These are phyloP conservation scores for Menidia beryllina DNA, from an alignment of 2,113 vertebrate genomes.

Conservation along the genomic window DNA sequence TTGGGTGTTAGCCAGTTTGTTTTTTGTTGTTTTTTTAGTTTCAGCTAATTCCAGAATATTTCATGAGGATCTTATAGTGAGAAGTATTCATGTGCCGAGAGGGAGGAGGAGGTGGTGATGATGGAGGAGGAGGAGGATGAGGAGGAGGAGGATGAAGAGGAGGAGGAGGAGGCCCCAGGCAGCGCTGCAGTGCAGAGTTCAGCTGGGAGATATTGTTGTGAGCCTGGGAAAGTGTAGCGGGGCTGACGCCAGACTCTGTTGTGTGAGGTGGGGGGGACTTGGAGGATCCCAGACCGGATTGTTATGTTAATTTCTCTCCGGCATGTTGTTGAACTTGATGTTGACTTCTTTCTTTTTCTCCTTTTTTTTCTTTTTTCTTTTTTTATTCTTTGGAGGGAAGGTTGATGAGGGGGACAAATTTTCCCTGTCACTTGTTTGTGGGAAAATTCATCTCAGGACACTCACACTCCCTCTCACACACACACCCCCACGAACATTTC, in stretches of 20 bases:
- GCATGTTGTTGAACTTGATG: slow-evolving; percentile 93
- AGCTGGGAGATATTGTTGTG: slow-evolving; percentile 84
- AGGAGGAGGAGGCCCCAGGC: slow-evolving; percentile 68
- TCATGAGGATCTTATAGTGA: slow-evolving; percentile 51
- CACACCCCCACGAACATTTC: neutral
- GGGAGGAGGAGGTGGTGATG: slow-evolving; percentile 32
- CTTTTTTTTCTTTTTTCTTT: slow-evolving; percentile 29
- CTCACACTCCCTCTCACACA: slow-evolving; percentile 22
- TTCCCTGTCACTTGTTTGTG: slow-evolving; percentile 83
- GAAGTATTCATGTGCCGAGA: slow-evolving; percentile 55
- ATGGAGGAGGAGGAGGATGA: slow-evolving; percentile 32
- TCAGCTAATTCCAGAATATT: slow-evolving; percentile 54
- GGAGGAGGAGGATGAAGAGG: slow-evolving; percentile 54
- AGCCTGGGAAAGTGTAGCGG: slow-evolving; percentile 89
- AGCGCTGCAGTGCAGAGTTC: slow-evolving; percentile 79
- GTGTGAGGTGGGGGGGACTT: slow-evolving; percentile 69
- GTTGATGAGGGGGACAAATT: slow-evolving; percentile 17
- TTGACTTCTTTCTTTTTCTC: slow-evolving; percentile 86
- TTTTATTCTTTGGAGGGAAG: neutral
- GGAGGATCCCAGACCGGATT: slow-evolving; percentile 86
- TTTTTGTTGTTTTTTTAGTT: slow-evolving; percentile 27
- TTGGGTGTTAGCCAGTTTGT: neutral
- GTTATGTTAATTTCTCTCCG: slow-evolving; percentile 85
- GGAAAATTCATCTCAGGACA: slow-evolving; percentile 75
- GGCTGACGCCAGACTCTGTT: slow-evolving; percentile 82